Conservation (phyloP, 1,140 invertebrate genomes). For the Scaptodrosophila lebanonensis region DNA sequence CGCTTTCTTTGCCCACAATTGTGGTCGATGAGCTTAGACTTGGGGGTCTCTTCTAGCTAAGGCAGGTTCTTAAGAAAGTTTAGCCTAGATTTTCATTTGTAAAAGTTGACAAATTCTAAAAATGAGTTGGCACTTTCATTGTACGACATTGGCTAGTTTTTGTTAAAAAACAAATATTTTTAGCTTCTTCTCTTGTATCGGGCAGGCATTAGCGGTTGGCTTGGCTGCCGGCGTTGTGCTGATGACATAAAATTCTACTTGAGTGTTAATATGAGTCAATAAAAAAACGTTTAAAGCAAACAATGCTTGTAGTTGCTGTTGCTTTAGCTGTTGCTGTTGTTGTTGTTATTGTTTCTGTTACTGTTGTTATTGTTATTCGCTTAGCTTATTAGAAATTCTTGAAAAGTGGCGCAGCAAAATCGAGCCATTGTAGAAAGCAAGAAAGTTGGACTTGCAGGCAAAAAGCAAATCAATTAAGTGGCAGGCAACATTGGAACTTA, state of each 20-base stretch:
- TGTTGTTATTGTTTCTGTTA: background rate
- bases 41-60: conserved; percentile 2
- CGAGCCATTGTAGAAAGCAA: conserved; percentile 33
- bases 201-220: no score
- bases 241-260: conserved; percentile 70
- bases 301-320: no score
- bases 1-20: conserved; percentile 40
- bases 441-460: conserved; percentile 44
- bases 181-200: no score
- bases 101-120: conserved; percentile 6
- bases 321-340: no score
- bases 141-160: conserved; percentile 14
- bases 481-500: conserved; percentile 23
- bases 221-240: no score
- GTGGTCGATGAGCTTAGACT: conserved; percentile 8
- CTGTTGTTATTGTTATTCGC: conserved; percentile 6
- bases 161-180: no score
- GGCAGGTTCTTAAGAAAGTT: conserved; percentile 33
- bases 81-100: conserved; percentile 32
- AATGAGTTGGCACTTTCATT: conserved; percentile 49
- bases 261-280: conserved; percentile 61
- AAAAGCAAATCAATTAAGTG: conserved; percentile 48
- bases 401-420: conserved; percentile 53
- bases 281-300: conserved; percentile 55
- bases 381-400: conserved; percentile 56